Evolutionary conservation across 1,140 invertebrate genomes (phyloP).

Genomic region (Drosophila mauritiana): DNA sequence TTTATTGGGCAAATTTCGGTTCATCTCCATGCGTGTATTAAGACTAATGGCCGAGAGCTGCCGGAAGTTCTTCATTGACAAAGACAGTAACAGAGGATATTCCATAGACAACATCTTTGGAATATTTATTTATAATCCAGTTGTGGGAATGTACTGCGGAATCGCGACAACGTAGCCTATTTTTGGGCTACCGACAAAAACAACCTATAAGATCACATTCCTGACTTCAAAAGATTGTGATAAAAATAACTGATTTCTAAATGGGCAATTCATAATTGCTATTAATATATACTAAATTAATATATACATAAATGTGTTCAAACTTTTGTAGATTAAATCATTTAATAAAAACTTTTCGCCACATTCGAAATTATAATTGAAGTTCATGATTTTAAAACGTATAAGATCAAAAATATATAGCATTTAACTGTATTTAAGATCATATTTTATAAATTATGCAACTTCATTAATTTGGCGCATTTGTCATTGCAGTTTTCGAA

Average conservation of each 20-base stretch:
- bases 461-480: slow-evolving; percentile 70
- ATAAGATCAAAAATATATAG: neutral
- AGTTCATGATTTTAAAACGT: too few relatives aligned
- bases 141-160: slow-evolving; percentile 2
- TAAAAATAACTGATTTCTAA: too few relatives aligned
- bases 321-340: too few relatives aligned
- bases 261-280: too few relatives aligned
- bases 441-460: slow-evolving; percentile 67
- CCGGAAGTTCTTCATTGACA: slow-evolving; percentile 74
- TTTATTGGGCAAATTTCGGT: slow-evolving; percentile 83
- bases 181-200: slow-evolving; percentile 3
- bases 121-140: neutral
- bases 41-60: slow-evolving; percentile 73
- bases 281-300: too few relatives aligned
- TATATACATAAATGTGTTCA: too few relatives aligned
- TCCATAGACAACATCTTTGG: slow-evolving; percentile 39
- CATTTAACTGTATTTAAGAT: slow-evolving; percentile 13
- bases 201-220: neutral
- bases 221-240: too few relatives aligned
- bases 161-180: slow-evolving; percentile 7
- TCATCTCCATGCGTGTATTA: slow-evolving; percentile 83
- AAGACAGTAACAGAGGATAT: slow-evolving; percentile 37
- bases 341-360: too few relatives aligned
- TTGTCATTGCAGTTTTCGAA: slow-evolving; percentile 55
- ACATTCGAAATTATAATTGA: too few relatives aligned